Evolutionary conservation across 2,113 vertebrate genomes (phyloP).

Genomic region (human): GRCh38 chr2:176277001-176277500

Average conservation of each 20-base stretch:
- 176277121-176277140: background rate
- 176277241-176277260: slow-evolving; percentile 7
- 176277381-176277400: slow-evolving; percentile 1
- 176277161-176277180: background rate
- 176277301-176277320: background rate
- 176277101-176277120: slow-evolving; percentile 35
- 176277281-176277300: background rate
- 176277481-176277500: no score
- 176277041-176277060: slow-evolving; percentile 44
- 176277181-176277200: background rate
- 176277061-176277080: slow-evolving; percentile 27
- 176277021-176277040: slow-evolving; percentile 15
- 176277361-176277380: slow-evolving; percentile 1
- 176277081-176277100: background rate
- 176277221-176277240: background rate
- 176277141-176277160: slow-evolving; percentile 32
- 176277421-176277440: no score
- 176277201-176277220: background rate
- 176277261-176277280: background rate
- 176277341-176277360: background rate
- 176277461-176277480: no score
- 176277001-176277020: slow-evolving; percentile 69
- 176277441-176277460: no score
- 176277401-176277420: background rate
- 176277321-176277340: background rate